Evolutionary conservation across 1,140 invertebrate species (phyloP).

Genomic region (Marisa cornuarietis): DNA sequence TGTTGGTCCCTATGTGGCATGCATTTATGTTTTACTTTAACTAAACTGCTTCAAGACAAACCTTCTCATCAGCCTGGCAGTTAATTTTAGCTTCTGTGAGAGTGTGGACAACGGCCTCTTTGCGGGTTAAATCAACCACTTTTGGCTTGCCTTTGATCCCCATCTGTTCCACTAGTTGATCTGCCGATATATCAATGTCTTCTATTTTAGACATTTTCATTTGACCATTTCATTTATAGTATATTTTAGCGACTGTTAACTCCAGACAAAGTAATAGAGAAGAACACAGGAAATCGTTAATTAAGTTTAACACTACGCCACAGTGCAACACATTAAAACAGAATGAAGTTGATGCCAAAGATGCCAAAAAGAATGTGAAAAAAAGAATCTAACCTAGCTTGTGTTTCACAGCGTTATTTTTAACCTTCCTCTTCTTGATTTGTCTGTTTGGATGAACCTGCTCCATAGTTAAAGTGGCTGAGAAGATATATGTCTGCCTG

Average conservation of each 20-base stretch:
- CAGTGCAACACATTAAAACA: neutral
- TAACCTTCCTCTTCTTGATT: slow-evolving; percentile 71
- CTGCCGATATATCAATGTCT: neutral
- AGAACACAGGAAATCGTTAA: no score
- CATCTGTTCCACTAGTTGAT: slow-evolving; percentile 1
- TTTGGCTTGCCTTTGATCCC: slow-evolving; percentile 72
- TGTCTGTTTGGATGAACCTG: slow-evolving; percentile 84
- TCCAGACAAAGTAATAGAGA: no score
- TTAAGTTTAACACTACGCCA: no score
- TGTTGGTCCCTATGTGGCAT: no score
- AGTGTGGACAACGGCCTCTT: slow-evolving; percentile 79
- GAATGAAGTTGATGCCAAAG: neutral
- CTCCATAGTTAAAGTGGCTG: slow-evolving; percentile 92
- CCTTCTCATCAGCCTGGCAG: slow-evolving; percentile 70
- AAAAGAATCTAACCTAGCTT: slow-evolving; percentile 48
- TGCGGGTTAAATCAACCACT: slow-evolving; percentile 88
- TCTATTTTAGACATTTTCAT: no score
- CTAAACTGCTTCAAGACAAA: slow-evolving; percentile 41
- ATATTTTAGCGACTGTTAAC: no score
- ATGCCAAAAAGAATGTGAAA: neutral
- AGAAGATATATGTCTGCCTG: slow-evolving; percentile 96
- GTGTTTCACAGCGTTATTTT: slow-evolving; percentile 47
- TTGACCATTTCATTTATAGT: no score
- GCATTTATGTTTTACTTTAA: neutral
- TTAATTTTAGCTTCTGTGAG: slow-evolving; percentile 84